Conservation (phyloP, 2,888 invertebrate species). For the Drosophila meridiana region DNA sequence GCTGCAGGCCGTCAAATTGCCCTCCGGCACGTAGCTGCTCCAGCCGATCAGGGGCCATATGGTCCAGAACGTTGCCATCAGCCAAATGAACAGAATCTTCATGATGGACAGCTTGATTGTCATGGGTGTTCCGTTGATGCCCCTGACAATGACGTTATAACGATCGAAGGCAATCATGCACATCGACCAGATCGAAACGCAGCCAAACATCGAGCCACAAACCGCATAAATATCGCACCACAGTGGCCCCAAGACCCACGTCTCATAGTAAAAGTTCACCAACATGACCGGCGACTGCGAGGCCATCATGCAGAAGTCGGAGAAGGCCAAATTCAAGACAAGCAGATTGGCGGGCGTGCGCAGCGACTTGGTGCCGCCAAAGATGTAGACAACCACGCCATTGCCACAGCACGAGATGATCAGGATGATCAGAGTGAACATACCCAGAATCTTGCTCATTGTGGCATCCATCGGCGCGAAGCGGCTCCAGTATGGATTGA, state of each 20-base stretch:
- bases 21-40: constrained; percentile 96
- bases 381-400: constrained; percentile 84
- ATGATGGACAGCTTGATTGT: constrained; percentile 92
- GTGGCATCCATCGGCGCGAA: constrained; percentile 95
- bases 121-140: constrained; percentile 93
- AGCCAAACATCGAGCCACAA: constrained; percentile 94
- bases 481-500: constrained; percentile 93
- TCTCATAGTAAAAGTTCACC: constrained; percentile 84
- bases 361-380: constrained; percentile 85
- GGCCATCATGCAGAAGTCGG: constrained; percentile 94
- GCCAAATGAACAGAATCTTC: constrained; percentile 92
- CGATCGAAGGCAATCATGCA: constrained; percentile 96
- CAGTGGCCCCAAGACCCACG: constrained; percentile 87
- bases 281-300: constrained; percentile 85
- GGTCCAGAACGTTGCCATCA: constrained; percentile 91
- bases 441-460: constrained; percentile 93
- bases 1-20: constrained; percentile 97
- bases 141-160: constrained; percentile 97
- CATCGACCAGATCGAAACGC: constrained; percentile 97
- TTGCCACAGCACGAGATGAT: constrained; percentile 84
- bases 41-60: constrained; percentile 94
- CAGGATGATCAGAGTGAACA: constrained; percentile 91
- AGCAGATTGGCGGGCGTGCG: constrained; percentile 96
- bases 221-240: constrained; percentile 95
- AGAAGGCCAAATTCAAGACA: constrained; percentile 95